These are phyloP conservation scores for Phengaris alcon DNA, from an alignment of 2,888 invertebrate genomes.

Conservation along the genomic window DNA sequence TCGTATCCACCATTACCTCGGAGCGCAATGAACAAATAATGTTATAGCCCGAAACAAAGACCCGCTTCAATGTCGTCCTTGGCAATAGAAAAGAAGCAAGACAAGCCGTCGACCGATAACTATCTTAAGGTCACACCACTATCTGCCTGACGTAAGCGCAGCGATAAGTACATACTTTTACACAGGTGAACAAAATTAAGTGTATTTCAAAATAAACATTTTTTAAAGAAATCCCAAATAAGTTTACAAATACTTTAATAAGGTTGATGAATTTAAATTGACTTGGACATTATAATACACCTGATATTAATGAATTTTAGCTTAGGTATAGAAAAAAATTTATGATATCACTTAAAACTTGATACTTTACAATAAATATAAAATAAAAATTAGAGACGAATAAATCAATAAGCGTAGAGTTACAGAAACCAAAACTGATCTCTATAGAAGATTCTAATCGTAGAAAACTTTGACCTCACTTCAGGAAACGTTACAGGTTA, in stretches of 20 bases:
- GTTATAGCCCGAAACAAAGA: constrained; percentile 31
- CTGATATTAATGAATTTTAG: too few relatives aligned
- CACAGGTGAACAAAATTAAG: constrained; percentile 46
- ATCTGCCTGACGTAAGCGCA: constrained; percentile 64
- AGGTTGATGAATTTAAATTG: too few relatives aligned
- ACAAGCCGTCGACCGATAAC: constrained; percentile 76
- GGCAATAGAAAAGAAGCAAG: constrained; percentile 63
- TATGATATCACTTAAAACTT: neutral
- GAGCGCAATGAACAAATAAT: constrained; percentile 22
- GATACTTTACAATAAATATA: neutral
- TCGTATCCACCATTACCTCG: neutral
- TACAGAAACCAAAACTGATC: neutral
- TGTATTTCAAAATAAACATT: neutral
- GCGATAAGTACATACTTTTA: constrained; percentile 50
- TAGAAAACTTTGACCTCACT: constrained; percentile 22
- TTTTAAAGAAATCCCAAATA: neutral
- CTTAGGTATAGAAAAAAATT: too few relatives aligned
- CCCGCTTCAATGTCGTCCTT: constrained; percentile 59
- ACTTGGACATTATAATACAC: too few relatives aligned
- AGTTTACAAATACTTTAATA: neutral
- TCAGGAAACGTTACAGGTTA: constrained; percentile 28
- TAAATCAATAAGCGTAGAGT: neutral
- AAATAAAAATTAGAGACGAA: neutral
- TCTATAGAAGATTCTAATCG: neutral
- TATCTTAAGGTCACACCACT: constrained; percentile 73